Base-by-base conservation (phyloP, 1,140 invertebrate genomes). In the Eciton burchellii region DNA sequence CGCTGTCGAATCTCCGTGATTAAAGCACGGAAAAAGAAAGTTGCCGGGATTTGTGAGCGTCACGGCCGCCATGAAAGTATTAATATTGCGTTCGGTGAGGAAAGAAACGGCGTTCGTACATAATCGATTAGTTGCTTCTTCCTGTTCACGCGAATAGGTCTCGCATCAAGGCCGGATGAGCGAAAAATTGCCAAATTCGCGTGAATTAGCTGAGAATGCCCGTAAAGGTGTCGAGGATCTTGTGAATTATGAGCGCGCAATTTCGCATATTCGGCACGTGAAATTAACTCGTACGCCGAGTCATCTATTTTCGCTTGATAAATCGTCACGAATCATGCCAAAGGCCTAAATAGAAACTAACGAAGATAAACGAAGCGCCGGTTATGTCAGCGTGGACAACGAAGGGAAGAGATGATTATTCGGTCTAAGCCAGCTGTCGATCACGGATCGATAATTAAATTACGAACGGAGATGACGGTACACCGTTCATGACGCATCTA, bases 341-440 rank as follows among this genome's bases (percentile, higher is more conserved):
- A 60, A 77, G 71, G 72, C 47, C 56, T 49, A n/a, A 45, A 47
- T 14, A 54, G 1, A 45, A 16, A 12, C 57, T 87, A 86, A 86
- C 59, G 62, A 84, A 81, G 86, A 86, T 83, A 84, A 87, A 87
- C 81, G 81, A 83, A n/a, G 26, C n/a, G 35, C 35, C 47, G 54
- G 81, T 82, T 68, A 16, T 49, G 81, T 74, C 63, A 49, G 77
- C 26, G 0, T 19, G 45, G 16, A 21, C 45, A 16, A 35, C 21
- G 49, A 54, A 77, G 73, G 41, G 68, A 77, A 52, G n/a, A 54
- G 65, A 65, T 45, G 52, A n/a, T 1, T 45, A 79, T 79, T 70
- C 70, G 43, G 63, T 45, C 24, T 79, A 57, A 8, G 41, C 1
- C 26, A 45, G 29, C 56, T 62, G 81, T 21, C 72, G 81, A 81